Evolutionary conservation across 2,797 vertebrate species (phyloP).

Genomic region (Gobio occitaniae): DNA sequence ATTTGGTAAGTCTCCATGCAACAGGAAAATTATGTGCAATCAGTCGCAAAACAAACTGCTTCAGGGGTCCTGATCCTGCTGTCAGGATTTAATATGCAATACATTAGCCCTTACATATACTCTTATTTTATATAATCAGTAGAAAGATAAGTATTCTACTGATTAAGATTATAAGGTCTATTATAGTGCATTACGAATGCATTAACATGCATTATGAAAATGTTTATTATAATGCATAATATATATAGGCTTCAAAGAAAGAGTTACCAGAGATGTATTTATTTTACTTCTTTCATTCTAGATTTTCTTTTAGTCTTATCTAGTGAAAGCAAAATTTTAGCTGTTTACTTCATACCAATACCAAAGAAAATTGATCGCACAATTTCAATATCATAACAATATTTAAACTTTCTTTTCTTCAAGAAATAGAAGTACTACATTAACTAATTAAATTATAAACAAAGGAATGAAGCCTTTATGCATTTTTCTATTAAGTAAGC

Average conservation of each 20-base stretch:
- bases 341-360: background rate
- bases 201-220: background rate
- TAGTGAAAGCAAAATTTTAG: background rate
- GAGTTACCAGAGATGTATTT: background rate
- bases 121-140: background rate
- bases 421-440: background rate
- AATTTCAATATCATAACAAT: background rate
- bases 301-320: background rate
- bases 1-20: constrained; percentile 1
- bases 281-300: background rate
- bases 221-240: background rate
- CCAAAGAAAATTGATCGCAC: background rate
- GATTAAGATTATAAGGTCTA: background rate
- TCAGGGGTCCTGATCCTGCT: background rate
- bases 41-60: background rate
- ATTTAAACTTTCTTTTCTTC: background rate
- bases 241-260: background rate
- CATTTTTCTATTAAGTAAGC: background rate
- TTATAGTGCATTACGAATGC: background rate
- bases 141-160: background rate
- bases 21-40: background rate
- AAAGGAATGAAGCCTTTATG: background rate
- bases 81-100: background rate
- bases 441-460: background rate
- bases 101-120: background rate